phyloP scores from a whole-genome alignment of 2,797 vertebrate genomes.

The Pangasius krempfi region DNA sequence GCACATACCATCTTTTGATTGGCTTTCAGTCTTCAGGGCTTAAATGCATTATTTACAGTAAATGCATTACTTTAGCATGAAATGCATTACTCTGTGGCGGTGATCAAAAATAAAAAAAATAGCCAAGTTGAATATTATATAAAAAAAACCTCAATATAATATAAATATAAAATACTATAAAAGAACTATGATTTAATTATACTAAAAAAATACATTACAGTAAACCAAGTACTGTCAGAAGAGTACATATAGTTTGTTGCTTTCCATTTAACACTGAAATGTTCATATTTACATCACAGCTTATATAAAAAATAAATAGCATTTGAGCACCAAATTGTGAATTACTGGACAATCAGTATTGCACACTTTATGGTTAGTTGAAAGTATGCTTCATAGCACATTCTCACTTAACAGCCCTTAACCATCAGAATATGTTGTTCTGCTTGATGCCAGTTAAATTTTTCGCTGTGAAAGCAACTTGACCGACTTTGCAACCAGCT shows the following conservation, averaged over 20 bases:
- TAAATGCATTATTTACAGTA: too few species aligned
- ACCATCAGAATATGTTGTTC: background rate
- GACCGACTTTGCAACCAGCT: background rate
- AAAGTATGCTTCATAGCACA: background rate
- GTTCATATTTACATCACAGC: background rate
- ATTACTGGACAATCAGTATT: background rate
- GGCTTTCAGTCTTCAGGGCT: background rate
- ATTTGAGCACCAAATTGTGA: background rate
- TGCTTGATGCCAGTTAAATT: background rate
- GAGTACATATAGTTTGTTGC: background rate
- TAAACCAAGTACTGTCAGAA: background rate
- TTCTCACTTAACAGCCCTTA: slow-evolving; percentile 7
- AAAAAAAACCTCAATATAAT: background rate
- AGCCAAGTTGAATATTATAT: too few species aligned
- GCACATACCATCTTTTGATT: background rate
- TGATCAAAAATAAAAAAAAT: too few species aligned
- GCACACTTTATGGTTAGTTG: background rate
- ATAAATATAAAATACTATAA: too few species aligned
- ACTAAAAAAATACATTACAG: background rate
- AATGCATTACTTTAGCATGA: too few species aligned
- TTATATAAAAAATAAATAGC: background rate
- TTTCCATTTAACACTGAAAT: background rate
- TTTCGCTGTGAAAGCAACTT: background rate
- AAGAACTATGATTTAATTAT: too few species aligned
- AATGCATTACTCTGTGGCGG: too few species aligned